Evolutionary conservation across 2,888 invertebrate genomes (phyloP), one percentile per base, ranked within the genome.

Genomic region (Kuschelorhynchus macadamiae): DNA sequence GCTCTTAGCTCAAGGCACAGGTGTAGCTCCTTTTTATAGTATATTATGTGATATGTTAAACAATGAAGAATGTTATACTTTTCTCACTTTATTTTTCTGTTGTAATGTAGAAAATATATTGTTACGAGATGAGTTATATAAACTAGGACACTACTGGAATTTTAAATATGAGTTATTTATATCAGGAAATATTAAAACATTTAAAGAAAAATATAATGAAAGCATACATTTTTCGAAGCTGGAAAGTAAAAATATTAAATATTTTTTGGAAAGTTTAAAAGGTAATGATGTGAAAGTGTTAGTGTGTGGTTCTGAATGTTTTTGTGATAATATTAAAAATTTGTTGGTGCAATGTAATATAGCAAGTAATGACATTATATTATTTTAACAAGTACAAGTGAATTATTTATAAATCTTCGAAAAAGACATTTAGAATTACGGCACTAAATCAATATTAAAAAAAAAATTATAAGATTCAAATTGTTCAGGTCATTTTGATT

Each of bases 1-100:
- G 1, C 84, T 89, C 78, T 81, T 91, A 42, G 86, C 90, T 46
- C 92, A 92, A 78, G 94, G 94, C 0, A 91, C 93, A 18, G 94
- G 93, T 0, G 87, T 94, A 70, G 89, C 92, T 14, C 91, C 93
- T 20, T 86, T 92, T 76, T 85, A 88, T 74, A 85, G 88, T 12
- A 86, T 94, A 9, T 87, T 92, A 53, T 82, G 87, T 25, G 80
- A 84, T 33, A 86, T 93, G 70, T 76, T 93, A 52, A 78, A 85
- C 17, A 87, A 93, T 82, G 91, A 91, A 72, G 86, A 89, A 21
- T 91, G 92, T 76, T 87, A 89, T 74, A 90, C 89, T 0, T 85
- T 86, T 78, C 78, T 94, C 33, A 81, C 85, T 60, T 85, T 94
- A 70, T 81, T 87, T 61, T 91, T 87, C 77, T 90, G 91, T 75